Base-by-base conservation (phyloP, 2,113 vertebrate species). In the Apeltes quadracus region DNA sequence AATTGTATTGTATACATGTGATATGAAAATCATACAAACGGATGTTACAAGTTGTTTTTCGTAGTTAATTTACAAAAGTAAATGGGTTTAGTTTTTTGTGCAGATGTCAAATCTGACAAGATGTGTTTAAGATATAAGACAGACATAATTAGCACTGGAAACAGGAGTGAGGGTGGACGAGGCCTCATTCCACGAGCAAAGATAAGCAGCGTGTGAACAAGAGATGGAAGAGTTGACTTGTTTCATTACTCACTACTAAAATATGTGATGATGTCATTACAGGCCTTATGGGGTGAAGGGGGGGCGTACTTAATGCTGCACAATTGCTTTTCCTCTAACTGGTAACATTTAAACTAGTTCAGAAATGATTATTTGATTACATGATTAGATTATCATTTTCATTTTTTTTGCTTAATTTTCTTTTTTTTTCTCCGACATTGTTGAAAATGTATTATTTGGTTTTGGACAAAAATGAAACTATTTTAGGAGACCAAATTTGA, bases 171-270 rank as follows among this genome's bases (percentile, higher is more conserved):
- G 38, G 66, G 44, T 39, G 51, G 16, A 55, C 15, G 54, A 50
- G 82, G 50, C 32, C 75, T 80, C 73, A 84, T 82, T 89, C 79
- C 79, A 82, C 87, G 66, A 82, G 59, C 58, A 69, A 79, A 82
- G 87, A 87, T 87, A 90, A 88, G 87, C 80, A 81, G 74, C 85
- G 86, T 90, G 85, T 88, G 90, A 91, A 91, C 81, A 69, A 90
- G 67, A 89, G 82, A 80, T 89, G 81, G 82, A 69, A 85, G 80
- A 83, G 79, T 81, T 51, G 73, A 78, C 65, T 63, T 76, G 59
- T 38, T 84, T 86, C 82, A 78, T 92, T 86, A 88, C 82, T 92
- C 91, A 91, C 70, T 63, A 64, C 78, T 78, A 34, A 89, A 86
- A 79, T 85, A 91, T 90, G 87, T 79, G 83, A 44, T 89, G 86